Evolutionary conservation across 2,888 invertebrate genomes (phyloP).

Genomic region (Rhingia rostrata): DNA sequence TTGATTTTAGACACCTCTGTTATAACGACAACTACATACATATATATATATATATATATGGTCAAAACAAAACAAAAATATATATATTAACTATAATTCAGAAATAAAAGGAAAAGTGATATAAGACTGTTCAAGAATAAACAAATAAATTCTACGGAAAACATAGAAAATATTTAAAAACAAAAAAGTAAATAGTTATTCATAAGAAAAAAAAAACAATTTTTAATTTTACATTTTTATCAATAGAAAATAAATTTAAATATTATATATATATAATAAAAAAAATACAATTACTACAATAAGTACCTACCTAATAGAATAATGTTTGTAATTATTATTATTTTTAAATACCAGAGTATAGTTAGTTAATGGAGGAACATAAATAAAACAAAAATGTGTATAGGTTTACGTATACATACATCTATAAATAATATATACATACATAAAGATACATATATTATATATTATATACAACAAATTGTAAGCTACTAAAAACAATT

Average conservation of each 20-base stretch:
- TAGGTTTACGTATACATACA: slow-evolving; percentile 53
- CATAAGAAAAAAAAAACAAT: slow-evolving; percentile 31
- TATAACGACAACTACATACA: slow-evolving; percentile 34
- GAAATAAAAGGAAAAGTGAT: slow-evolving; percentile 70
- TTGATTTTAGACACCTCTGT: slow-evolving; percentile 37
- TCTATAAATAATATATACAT: slow-evolving; percentile 11
- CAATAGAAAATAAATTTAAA: slow-evolving; percentile 39
- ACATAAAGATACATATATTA: slow-evolving; percentile 20
- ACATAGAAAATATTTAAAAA: slow-evolving; percentile 34
- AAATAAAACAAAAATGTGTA: slow-evolving; percentile 11
- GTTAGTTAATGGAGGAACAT: slow-evolving; percentile 54
- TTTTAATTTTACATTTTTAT: slow-evolving; percentile 73
- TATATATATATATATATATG: slow-evolving; percentile 2
- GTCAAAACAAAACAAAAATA: not conserved
- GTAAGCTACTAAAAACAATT: slow-evolving; percentile 73
- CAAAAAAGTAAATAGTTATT: slow-evolving; percentile 16
- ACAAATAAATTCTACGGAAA: slow-evolving; percentile 41
- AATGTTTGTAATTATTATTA: slow-evolving; percentile 74
- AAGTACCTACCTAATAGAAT: slow-evolving; percentile 71
- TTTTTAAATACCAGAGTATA: slow-evolving; percentile 67
- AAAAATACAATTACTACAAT: slow-evolving; percentile 65
- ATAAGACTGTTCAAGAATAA: slow-evolving; percentile 73
- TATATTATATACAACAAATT: slow-evolving; percentile 65
- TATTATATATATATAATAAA: slow-evolving; percentile 6
- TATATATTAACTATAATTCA: slow-evolving; percentile 61